Base-by-base conservation (phyloP, 2,113 vertebrate species). In the Epinephelus fuscoguttatus region DNA sequence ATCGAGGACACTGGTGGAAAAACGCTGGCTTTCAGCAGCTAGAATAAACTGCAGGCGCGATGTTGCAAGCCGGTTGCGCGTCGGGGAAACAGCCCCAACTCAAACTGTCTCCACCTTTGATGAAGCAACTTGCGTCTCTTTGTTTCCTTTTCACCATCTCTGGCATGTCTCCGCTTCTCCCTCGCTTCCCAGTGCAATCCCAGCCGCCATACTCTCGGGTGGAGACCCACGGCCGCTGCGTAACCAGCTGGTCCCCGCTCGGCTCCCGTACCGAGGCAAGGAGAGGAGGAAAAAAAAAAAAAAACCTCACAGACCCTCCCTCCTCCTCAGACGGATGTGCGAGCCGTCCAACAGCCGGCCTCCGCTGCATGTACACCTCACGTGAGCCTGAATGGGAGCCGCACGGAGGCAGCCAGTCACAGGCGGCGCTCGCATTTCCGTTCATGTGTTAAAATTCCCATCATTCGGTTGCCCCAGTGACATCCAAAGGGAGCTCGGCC, bases 121-220 rank as follows among this genome's bases (percentile, higher is more conserved):
- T 59, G 4, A 19, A 56, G 72, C 15, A 88, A 92, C 74, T 82
- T 70, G 84, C 52, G 59, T 78, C 49, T 84, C 88, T 87, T 90
- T 85, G 81, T 86, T 87, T 89, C 88, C 45, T 78, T 72, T 86
- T 92, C 83, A 91, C 81, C 91, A 85, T 91, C 80, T 85, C 91
- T 60, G 80, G 78, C 88, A 62, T 63, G 81, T 80, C 89, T 84
- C 81, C 62, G 71, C 78, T 50, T 71, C 90, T 86, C 80, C 91
- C 61, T 78, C 84, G 86, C 89, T 90, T 82, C 85, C 93, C 91
- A 37, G 81, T 60, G 82, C 89, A 64, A 83, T 78, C 88, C 81
- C 84, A 84, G 90, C 89, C 93, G 95, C 95, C 95, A 96, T 96
- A 94, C 94, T 95, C 92, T 94, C 95, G 94, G 95, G 93, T 90